Base-by-base conservation (phyloP, 2,888 invertebrate species). In the Arctia plantaginis region DNA sequence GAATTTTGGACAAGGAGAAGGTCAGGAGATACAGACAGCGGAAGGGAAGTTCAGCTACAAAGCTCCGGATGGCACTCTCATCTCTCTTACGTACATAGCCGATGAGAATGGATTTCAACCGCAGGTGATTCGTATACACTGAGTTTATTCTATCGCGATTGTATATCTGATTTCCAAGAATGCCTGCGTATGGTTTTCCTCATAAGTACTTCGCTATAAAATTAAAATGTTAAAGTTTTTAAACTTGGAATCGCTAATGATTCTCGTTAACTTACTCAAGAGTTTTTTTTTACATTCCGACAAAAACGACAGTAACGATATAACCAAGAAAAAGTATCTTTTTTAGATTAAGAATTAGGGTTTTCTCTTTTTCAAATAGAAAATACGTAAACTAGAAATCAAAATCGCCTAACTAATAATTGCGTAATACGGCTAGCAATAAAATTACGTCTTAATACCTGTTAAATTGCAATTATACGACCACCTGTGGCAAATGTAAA, bases 71-170 rank as follows among this genome's bases (percentile, higher is more conserved):
- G 97, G 97, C 59, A 95, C 96, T 8, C 95, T 96, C 23, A 97
- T 97, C 79, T 89, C 96, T 0, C 93, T 97, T 23, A 94, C 96
- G 18, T 97, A 97, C 86, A 96, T 96, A 55, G 97, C 97, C n/a
- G 97, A 97, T 82, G 97, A 97, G 85, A 97, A 97, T 80, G 97
- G 97, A 66, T 97, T 97, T 90, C 97, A 97, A 85, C 97, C 97
- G 18, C 96, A 96, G 92, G 96, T 95, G 82, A 82, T 70, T 75
- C 7, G 70, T 76, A 70, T 74, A 80, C 73, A 76, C 47, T 64
- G 12, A 77, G 0, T 70, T 15, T 23, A 33, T 41, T 35, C 23
- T 44, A 33, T 27, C 12, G 23, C 44, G 13, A 30, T 30, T n/a
- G 23, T 35, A 23, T 15, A 23, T 33, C n/a, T 51, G 27, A 23